phyloP scores from a whole-genome alignment of 2,113 vertebrate genomes.

The Azemiops feae region DNA sequence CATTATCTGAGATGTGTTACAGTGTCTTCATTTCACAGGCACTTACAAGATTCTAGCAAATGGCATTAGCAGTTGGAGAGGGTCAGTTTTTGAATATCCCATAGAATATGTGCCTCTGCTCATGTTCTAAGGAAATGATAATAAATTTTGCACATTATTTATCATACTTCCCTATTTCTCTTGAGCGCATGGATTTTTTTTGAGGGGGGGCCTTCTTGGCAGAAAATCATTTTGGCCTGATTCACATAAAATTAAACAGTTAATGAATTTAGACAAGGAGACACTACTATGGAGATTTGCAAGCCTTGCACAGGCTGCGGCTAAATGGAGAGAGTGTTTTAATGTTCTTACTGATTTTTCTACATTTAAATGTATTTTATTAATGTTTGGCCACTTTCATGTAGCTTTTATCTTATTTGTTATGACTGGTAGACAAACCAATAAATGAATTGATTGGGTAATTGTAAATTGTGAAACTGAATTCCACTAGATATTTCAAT shows the following conservation, averaged over 20 bases:
- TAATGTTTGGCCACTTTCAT: not conserved
- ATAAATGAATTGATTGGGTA: not conserved
- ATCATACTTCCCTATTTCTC: not conserved
- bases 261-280: not conserved
- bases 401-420: not conserved
- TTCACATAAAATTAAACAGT: not conserved
- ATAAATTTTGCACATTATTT: not conserved
- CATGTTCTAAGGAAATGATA: not conserved
- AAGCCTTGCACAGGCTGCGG: not conserved
- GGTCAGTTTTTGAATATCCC: not conserved
- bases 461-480: not conserved
- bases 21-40: not conserved
- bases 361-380: not conserved
- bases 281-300: not conserved
- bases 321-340: not conserved
- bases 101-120: not conserved
- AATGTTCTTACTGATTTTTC: not conserved
- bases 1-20: not conserved
- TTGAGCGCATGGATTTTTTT: not conserved
- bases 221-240: not conserved
- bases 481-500: not conserved
- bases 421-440: not conserved
- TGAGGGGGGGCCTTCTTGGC: not conserved
- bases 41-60: not conserved
- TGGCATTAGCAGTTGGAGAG: not conserved